Base-by-base conservation (phyloP, 2,113 vertebrate genomes). In the Phylloscopus trochiloides region DNA sequence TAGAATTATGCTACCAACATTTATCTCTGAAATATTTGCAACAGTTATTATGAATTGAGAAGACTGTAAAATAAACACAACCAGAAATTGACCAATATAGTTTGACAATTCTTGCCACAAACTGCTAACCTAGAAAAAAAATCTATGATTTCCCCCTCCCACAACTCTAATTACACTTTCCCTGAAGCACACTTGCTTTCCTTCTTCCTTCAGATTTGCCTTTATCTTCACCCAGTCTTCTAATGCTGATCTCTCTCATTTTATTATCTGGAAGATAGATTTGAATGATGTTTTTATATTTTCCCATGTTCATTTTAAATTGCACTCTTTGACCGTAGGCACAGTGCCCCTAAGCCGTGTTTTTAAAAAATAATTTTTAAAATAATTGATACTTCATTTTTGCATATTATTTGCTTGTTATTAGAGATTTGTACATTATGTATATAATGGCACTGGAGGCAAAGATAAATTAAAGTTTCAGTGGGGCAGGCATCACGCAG, bases 91-190 rank as follows among this genome's bases (percentile, higher is more conserved):
- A 29, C n/a, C 16, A 45, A 19, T 16, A 29, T 7, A 77, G 2
- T 66, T 52, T 40, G 22, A 38, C 19, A 93, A 67, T 42, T 86
- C 28, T 82, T 73, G 10, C 42, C 45, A 57, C 24, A 67, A 82
- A 57, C 12, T 32, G 25, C 15, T 70, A 81, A 43, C 3, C 6
- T 22, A 54, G 34, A 34, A 84, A 83, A 96, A 71, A 34, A 36
- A 68, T 20, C 8, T 24, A 36, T 6, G 0, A 8, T 8, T 17
- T 55, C 3, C 22, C 22, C 10, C 28, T 8, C 25, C 9, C 6
- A 2, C 22, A 50, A 7, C 67, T 47, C 34, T 70, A 83, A 66
- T 52, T 47, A 65, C 4, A 34, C 8, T 83, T 90, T n/a, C 34
- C 80, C 6, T 42, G 34, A 58, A 90, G 28, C 16, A 77, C 7